A percentile compares a stretch with the other conserved stretches of the same genome.
These are phyloP conservation scores for Aurelia sp. DNA, from an alignment of 30 jellyfish, hydroid and myxozoan genomes.

Conservation along the genomic window DNA sequence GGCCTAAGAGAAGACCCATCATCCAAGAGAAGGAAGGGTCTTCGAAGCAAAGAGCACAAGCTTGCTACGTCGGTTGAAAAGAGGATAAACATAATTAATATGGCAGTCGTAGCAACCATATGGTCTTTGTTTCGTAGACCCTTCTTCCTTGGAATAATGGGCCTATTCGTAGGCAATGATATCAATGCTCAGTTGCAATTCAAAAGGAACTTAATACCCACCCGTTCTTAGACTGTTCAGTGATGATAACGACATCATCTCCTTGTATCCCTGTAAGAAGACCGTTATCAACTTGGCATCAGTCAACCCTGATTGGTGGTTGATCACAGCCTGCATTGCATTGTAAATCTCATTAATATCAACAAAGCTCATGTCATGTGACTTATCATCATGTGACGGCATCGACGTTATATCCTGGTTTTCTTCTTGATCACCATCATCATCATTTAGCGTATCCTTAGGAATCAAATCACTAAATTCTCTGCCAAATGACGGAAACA, in stretches of 20 bases:
- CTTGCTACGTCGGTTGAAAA: no score
- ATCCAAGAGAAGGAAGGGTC: no score
- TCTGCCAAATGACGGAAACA: slow-evolving; percentile 78
- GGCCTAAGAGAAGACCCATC: no score
- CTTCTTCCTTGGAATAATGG: no score
- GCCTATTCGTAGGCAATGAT: no score
- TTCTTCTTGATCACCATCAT: not conserved
- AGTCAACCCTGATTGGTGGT: not conserved
- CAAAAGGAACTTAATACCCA: not conserved
- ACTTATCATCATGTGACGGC: slow-evolving; percentile 10
- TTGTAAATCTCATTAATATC: slow-evolving; percentile 18
- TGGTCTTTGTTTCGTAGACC: no score
- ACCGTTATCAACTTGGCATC: slow-evolving; percentile 3
- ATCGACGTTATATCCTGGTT: not conserved
- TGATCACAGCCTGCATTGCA: not conserved
- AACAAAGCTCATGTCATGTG: not conserved
- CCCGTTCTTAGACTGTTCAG: not conserved
- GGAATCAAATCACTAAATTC: slow-evolving; percentile 75
- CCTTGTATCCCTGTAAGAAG: slow-evolving; percentile 35
- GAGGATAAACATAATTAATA: no score
- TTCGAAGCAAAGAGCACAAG: no score
- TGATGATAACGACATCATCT: slow-evolving; percentile 1
- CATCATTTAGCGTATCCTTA: slow-evolving; percentile 56
- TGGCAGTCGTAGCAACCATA: no score
- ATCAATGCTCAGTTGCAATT: no score